These are phyloP conservation scores for Opisthocomus hoazin DNA, from an alignment of 2,113 vertebrate genomes.

Conservation along the genomic window DNA sequence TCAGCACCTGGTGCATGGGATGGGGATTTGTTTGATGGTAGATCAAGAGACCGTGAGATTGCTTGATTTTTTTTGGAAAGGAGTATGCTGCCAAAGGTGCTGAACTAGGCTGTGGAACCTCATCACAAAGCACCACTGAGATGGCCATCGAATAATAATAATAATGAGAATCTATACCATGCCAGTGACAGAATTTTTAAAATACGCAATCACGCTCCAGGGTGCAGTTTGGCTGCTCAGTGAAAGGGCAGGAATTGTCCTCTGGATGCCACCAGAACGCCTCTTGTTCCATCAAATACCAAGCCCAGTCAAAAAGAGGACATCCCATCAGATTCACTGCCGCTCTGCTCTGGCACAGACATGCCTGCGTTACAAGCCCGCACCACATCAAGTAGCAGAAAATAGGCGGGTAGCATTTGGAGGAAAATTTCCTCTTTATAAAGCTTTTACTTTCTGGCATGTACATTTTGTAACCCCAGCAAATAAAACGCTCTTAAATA, in stretches of 20 bases:
- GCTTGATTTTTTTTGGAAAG: not conserved
- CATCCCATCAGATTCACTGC: not conserved
- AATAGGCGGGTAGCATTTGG: not conserved
- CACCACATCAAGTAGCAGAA: not conserved
- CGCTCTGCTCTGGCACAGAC: not conserved
- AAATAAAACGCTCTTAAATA: not conserved
- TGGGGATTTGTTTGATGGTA: no score
- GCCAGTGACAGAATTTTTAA: not conserved
- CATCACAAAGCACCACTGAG: not conserved
- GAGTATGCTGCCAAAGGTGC: not conserved
- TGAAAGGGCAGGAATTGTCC: not conserved
- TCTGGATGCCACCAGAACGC: not conserved
- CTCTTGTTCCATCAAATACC: not conserved
- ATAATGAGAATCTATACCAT: not conserved
- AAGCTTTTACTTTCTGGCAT: not conserved
- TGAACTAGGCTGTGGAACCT: not conserved
- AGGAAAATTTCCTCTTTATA: not conserved
- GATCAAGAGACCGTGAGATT: no score
- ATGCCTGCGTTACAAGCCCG: not conserved
- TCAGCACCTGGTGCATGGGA: no score
- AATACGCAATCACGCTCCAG: not conserved
- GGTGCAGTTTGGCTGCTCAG: not conserved
- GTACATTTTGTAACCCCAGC: not conserved
- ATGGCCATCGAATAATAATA: not conserved
- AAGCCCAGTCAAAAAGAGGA: not conserved